Conservation (phyloP, 1,140 invertebrate species). For the Zaprionus davidi region DNA sequence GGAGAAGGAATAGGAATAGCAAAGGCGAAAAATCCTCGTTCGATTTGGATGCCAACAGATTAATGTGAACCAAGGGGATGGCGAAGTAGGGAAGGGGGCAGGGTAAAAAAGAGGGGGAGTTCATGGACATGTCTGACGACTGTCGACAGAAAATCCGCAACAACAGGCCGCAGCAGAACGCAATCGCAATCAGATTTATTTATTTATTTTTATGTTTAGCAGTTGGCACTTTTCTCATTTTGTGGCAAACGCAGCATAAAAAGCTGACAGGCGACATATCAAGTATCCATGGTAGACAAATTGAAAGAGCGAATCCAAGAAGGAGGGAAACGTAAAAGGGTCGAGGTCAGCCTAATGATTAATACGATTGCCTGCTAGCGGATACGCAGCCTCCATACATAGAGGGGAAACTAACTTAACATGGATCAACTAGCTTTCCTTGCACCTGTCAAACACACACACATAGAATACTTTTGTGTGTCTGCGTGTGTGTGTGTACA, state of each 20-base stretch:
- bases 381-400: constrained; percentile 27
- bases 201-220: constrained; percentile 79
- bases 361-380: constrained; percentile 53
- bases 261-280: constrained; percentile 55
- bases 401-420: constrained; percentile 19
- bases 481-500: constrained; percentile 19
- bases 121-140: constrained; percentile 10
- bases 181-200: constrained; percentile 79
- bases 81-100: neutral
- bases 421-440: constrained; percentile 25
- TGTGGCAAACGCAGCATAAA: constrained; percentile 65
- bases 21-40: constrained; percentile 48
- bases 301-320: neutral
- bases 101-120: neutral
- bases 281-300: constrained; percentile 13
- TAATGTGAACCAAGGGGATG: constrained; percentile 43
- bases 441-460: constrained; percentile 29
- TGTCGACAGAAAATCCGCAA: constrained; percentile 40
- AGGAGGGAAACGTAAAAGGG: constrained; percentile 51
- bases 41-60: constrained; percentile 69
- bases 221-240: constrained; percentile 73
- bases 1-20: constrained; percentile 22
- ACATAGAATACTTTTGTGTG: neutral
- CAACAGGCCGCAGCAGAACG: constrained; percentile 52
- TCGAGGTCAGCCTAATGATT: constrained; percentile 78